Base-by-base conservation (phyloP, 2,797 vertebrate species). In the Malurus splendens region DNA sequence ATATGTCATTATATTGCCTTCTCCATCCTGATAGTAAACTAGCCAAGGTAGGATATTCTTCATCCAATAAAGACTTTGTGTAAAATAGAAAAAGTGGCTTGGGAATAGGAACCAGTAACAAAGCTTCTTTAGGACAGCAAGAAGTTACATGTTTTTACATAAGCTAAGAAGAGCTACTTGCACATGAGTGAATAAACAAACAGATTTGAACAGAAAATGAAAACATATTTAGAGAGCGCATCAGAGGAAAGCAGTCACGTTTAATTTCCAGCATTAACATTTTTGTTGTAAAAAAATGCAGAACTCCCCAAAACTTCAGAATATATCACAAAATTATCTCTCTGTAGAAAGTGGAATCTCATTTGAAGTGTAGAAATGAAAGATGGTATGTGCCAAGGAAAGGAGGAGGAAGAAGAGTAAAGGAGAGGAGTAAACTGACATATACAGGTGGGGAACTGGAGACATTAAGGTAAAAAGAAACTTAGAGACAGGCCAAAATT, bases 331-430 rank as follows among this genome's bases (percentile, higher is more conserved):
- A 77, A 74, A 62, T n/a, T 64, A 4, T 52, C 3, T 45, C 30
- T 56, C n/a, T 3, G 32, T 20, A 60, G 45, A 38, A n/a, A 75
- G 2, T 0, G 2, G 33, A 56, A 3, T 38, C 2, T 66, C 11
- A 27, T 68, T 30, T 41, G 42, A 78, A 52, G 7, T 22, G 4
- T 9, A 64, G n/a, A 39, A 86, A 66, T 12, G 2, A 56, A 60
- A 36, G 9, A 54, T 27, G 12, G 3, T 12, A 15, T 62, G 8
- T 14, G 6, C 10, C 17, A 38, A 11, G 8, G 30, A 62, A 75
- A 51, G 17, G 7, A 27, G 27, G 4, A 82, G 4, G 0, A 4
- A 76, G 20, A 61, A 47, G 9, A 36, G 9, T 24, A 70, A 84
- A 73, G 15, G 4, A 23, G 14, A 20, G 28, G 18, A 52, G 14